Base-by-base conservation (phyloP, 2,888 invertebrate genomes). In the Aspidiotus destructor region DNA sequence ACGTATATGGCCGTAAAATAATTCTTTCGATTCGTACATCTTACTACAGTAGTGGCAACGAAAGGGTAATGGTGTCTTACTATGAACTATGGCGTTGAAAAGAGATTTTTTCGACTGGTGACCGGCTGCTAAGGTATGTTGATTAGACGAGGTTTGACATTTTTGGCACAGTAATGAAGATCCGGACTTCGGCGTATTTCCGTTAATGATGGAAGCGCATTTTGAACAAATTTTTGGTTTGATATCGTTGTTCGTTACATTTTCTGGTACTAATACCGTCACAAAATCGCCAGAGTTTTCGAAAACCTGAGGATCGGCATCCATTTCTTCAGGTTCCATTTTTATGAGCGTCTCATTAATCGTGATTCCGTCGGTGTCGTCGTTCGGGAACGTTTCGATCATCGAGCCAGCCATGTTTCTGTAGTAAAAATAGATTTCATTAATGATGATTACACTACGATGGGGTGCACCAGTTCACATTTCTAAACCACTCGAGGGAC, bases 1-100 rank as follows among this genome's bases (percentile, higher is more conserved):
- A n/a, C 67, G 67, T 48, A 67, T 67, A 44, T 67, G 67, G 52
- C 60, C 60, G 60, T 60, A 67, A 17, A 67, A 67, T 17, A 52
- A 40, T 48, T 67, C 67, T 41, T 67, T 67, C 17, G 67, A 42
- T 15, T 67, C 67, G 60, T 58, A 67, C 40, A 16, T 58, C 52
- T 67, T 67, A 16, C 67, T 67, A 16, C 67, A 67, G 41, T 67
- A 67, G 40, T 67, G 67, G 40, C 67, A 67, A 40, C 67, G 67
- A 67, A 67, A 67, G 8, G 67, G 67, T 41, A 67, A 41, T 2
- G 60, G 17, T 15, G 58, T 67, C 48, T 67, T 58, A 48, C 60
- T 13, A 15, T 60, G 48, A n/a, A 15, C 60, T 44, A 67, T 67
- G n/a, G 67, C 67, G 28, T 67, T 67, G 8, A 67, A 40, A 15